Base-by-base conservation (phyloP, 2,797 vertebrate species). In the Epinephelus coioides region DNA sequence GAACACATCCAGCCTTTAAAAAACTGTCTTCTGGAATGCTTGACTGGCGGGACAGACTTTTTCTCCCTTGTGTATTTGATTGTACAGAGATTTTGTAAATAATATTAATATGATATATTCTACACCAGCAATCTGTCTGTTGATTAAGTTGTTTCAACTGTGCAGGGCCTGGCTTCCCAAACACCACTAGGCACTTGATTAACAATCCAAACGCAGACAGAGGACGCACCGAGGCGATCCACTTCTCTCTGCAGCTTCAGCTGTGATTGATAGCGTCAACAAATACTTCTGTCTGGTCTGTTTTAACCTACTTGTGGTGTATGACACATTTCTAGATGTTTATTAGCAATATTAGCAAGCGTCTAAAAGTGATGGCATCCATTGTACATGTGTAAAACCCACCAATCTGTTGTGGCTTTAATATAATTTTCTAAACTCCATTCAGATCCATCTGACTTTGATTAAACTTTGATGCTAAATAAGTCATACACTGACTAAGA, bases 21-120 rank as follows among this genome's bases (percentile, higher is more conserved):
- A 72, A 87, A 76, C 71, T 83, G 44, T 86, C 62, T 51, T 83
- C 84, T 85, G 79, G 71, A 85, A 85, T 89, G 86, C 84, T 91
- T 82, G 79, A 83, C 44, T 27, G 50, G 91, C 86, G 78, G 92
- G 85, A 84, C 75, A 67, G 68, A 90, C 62, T 46, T 72, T 72
- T 75, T 82, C 81, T 70, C 66, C 78, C 80, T 57, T 83, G 73
- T 92, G 76, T 94, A 87, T 93, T 88, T 90, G 88, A 92, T 86
- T 92, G 92, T 90, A 93, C 86, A 93, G 89, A 93, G 80, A 91
- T 87, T 86, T 89, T 92, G 90, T 92, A 91, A 90, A 91, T 94
- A 92, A 70, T 88, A 88, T 81, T 86, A 84, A 82, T 86, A 91
- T 79, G 88, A 91, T 90, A 73, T 90, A 90, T 93, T 92, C 90